These are phyloP conservation scores for Megastigmus dorsalis DNA, from an alignment of 2,888 invertebrate genomes.

Conservation along the genomic window DNA sequence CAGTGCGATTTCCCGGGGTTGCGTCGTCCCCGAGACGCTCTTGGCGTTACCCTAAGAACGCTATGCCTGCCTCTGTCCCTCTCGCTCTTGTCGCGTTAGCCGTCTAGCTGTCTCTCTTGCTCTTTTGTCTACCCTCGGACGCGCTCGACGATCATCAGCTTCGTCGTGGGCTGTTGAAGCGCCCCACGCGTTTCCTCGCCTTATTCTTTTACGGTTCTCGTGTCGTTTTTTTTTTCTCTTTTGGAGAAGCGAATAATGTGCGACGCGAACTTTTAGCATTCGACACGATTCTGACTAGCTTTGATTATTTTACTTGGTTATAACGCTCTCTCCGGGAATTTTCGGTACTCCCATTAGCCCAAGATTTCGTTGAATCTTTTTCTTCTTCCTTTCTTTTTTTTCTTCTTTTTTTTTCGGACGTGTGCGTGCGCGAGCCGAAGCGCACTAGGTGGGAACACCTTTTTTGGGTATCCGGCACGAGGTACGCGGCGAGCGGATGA, in stretches of 20 bases:
- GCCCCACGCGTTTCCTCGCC: background rate
- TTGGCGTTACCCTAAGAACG: constrained; percentile 65
- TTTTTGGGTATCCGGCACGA: constrained; percentile 46
- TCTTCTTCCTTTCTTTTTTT: background rate
- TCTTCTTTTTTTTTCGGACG: background rate
- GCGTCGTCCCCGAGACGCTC: background rate
- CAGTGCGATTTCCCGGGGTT: background rate
- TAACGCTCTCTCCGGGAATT: background rate
- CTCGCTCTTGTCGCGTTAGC: background rate
- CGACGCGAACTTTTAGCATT: too few species aligned
- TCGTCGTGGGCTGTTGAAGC: background rate
- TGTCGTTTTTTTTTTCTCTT: too few species aligned
- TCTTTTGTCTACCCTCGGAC: constrained; percentile 17
- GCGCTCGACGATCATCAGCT: constrained; percentile 10
- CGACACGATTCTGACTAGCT: too few species aligned
- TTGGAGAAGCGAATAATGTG: background rate
- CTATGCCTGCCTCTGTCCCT: constrained; percentile 4
- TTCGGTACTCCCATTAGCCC: background rate
- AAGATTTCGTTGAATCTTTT: background rate
- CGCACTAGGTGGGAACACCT: constrained; percentile 42
- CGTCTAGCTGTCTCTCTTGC: background rate
- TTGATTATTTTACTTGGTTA: background rate
- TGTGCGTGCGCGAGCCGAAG: background rate
- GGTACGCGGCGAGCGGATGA: background rate
- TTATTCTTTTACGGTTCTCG: too few species aligned